phyloP scores from a whole-genome alignment of 2,113 vertebrate genomes.

The Clarias batrachus region DNA sequence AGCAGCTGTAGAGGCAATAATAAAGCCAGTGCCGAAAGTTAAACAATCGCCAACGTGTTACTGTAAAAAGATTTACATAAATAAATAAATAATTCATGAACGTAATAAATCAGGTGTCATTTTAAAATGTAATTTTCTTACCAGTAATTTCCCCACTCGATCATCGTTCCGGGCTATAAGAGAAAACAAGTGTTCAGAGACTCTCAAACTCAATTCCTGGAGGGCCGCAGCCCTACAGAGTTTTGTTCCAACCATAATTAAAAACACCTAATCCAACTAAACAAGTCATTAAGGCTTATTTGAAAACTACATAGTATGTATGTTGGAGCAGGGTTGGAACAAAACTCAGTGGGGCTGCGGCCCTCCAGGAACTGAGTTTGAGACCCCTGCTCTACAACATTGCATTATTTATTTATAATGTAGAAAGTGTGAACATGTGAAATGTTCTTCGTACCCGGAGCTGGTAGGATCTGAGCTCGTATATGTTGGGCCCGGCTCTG shows the following conservation, averaged over 20 bases:
- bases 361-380: too few species aligned
- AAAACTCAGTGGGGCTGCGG: too few species aligned
- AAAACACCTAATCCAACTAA: too few species aligned
- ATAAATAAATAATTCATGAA: constrained; percentile 45
- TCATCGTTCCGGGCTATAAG: constrained; percentile 94
- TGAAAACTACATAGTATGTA: too few species aligned
- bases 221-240: too few species aligned
- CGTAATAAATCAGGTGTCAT: neutral
- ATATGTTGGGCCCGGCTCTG: constrained; percentile 88
- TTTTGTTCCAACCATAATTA: too few species aligned
- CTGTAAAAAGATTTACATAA: neutral
- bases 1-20: constrained; percentile 47
- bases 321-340: too few species aligned
- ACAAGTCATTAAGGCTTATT: too few species aligned
- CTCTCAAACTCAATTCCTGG: too few species aligned
- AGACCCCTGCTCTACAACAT: too few species aligned
- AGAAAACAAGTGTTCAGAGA: constrained; percentile 42
- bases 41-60: neutral
- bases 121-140: constrained; percentile 68
- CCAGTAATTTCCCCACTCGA: constrained; percentile 99
- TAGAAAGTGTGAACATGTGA: neutral
- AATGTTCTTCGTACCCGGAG: constrained; percentile 80
- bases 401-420: too few species aligned
- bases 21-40: constrained; percentile 10
- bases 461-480: constrained; percentile 91